A percentile compares a stretch with the other conserved stretches of the same genome.
Conservation (phyloP, 2,888 invertebrate genomes). For the Norana najaformis region DNA sequence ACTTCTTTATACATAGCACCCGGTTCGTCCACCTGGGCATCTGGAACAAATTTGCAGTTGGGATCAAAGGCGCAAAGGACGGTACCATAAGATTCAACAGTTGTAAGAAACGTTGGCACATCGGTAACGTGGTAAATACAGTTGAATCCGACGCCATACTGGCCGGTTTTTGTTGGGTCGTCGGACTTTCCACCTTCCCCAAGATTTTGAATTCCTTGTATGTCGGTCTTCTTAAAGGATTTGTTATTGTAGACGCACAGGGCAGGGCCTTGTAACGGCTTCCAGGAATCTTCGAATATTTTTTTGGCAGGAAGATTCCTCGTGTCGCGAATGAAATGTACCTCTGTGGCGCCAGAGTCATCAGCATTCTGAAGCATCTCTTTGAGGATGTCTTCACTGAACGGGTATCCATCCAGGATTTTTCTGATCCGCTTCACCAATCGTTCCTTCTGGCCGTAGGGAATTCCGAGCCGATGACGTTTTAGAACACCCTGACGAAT, state of each 20-base stretch:
- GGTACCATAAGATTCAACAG: conserved; percentile 48
- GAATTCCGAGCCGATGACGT: conserved; percentile 44
- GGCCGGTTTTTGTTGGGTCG: conserved; percentile 55
- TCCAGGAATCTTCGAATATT: conserved; percentile 49
- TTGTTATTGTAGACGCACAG: conserved; percentile 57
- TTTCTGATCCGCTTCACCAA: conserved; percentile 51
- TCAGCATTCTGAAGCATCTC: conserved; percentile 53
- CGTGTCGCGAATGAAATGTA: conserved; percentile 54
- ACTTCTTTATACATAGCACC: conserved; percentile 47
- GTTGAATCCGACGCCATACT: conserved; percentile 61
- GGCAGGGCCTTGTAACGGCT: conserved; percentile 56
- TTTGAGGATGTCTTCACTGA: conserved; percentile 53
- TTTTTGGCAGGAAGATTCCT: conserved; percentile 45
- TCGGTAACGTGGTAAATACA: conserved; percentile 60
- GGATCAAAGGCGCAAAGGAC: conserved; percentile 56
- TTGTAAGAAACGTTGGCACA: conserved; percentile 55
- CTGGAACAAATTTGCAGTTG: conserved; percentile 51
- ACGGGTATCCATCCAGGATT: conserved; percentile 53
- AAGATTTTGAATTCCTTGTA: conserved; percentile 56
- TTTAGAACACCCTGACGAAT: conserved; percentile 43
- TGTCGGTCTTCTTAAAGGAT: conserved; percentile 52
- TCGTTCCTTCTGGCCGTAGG: conserved; percentile 56
- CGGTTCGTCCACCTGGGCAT: conserved; percentile 44
- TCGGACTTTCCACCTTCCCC: conserved; percentile 56
- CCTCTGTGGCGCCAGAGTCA: conserved; percentile 51